Base-by-base conservation (phyloP, 92 coral and sea anemone species). In the Epizoanthus fatuus region DNA sequence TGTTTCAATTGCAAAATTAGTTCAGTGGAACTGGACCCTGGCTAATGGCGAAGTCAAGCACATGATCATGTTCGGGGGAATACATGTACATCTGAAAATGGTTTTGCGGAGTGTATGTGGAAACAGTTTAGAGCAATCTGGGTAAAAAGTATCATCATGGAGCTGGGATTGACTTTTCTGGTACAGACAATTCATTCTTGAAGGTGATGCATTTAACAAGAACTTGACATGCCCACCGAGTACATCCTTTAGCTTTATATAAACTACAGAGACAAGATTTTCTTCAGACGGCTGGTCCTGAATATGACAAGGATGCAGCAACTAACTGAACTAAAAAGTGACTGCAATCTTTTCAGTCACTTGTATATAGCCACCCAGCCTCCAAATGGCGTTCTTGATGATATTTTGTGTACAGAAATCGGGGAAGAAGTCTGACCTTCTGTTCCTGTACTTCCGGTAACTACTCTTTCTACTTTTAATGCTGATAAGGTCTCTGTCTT, bases 401-500 rank as follows among this genome's bases (percentile, higher is more conserved):
- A 45, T 39, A 59, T 84, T 74, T 72, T 57, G 81, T 5, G 56
- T 71, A 15, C 75, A 51, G 38, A 38, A 57, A 67, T 68, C 75
- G 44, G 70, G 89, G 55, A 86, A 86, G 89, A 86, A 86, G 84
- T 86, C 84, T 11, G 77, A 86, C 79, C 89, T 76, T 68, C 35
- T 86, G 83, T 78, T 40, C 89, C 83, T 58, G 85, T 81, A 15
- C 72, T 87, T 51, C 84, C 87, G 5, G 39, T 52, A 16, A 67
- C 71, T 60, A 58, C 75, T 62, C 79, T 67, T 32, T 54, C 86
- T 45, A 79, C 85, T 10, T 87, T 88, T 58, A 62, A 67, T n/a
- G 86, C 91, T 63, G 90, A 90, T 51, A 84, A 80, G 64, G 60
- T 90, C 81, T 85, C 71, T 59, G 59, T 86, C 86, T 53, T 77